These are phyloP conservation scores for Spinibarbus caldwelli DNA, from an alignment of 2,797 vertebrate genomes.

Conservation along the genomic window DNA sequence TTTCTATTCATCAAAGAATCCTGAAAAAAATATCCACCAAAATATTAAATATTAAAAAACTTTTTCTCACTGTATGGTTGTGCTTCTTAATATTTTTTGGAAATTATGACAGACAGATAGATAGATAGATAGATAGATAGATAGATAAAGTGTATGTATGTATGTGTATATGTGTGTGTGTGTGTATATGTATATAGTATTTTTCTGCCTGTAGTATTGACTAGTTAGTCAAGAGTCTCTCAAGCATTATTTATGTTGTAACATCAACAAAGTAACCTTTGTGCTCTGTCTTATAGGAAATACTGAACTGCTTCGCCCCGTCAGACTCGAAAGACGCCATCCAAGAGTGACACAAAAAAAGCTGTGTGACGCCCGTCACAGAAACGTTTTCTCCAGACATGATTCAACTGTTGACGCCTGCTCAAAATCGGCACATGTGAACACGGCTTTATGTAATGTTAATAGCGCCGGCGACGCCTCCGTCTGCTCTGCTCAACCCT, in stretches of 20 bases:
- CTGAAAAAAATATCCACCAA: too few relatives aligned
- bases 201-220: background rate
- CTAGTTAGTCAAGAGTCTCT: background rate
- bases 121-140: too few relatives aligned
- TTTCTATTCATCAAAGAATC: too few relatives aligned
- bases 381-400: conserved; percentile 7
- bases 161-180: too few relatives aligned
- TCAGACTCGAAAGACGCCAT: conserved; percentile 58
- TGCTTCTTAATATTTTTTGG: too few relatives aligned
- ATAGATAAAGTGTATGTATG: too few relatives aligned
- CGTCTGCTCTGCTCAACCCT: background rate
- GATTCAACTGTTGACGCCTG: background rate
- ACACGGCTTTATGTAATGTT: background rate
- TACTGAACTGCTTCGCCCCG: conserved; percentile 62
- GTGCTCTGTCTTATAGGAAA: conserved; percentile 63
- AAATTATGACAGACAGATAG: too few relatives aligned
- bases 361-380: conserved; percentile 28
- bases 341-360: conserved; percentile 50
- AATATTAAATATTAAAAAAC: too few relatives aligned
- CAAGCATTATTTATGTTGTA: background rate
- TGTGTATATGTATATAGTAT: too few relatives aligned
- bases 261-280: background rate
- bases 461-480: background rate
- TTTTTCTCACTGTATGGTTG: too few relatives aligned
- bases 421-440: background rate